phyloP scores from a whole-genome alignment of 1,140 invertebrate species.

The Lordiphosa collinella region DNA sequence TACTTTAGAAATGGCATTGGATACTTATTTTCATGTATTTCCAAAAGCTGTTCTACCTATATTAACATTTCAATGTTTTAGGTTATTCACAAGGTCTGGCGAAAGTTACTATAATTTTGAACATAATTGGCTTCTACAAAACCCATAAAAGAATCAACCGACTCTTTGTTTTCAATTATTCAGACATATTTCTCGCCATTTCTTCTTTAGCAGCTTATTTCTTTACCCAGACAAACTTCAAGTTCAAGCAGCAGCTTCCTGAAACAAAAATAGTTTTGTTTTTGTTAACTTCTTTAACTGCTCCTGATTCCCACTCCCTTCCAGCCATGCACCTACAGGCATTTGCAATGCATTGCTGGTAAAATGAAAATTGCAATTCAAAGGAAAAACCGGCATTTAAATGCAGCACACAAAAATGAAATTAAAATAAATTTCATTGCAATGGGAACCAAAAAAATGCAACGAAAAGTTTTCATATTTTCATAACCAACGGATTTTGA shows the following conservation, averaged over 20 bases:
- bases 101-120: too few species aligned
- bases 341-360: background rate
- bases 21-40: too few species aligned
- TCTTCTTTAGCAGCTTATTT: background rate
- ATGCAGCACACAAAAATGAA: slow-evolving; percentile 22
- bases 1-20: too few species aligned
- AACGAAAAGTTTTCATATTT: slow-evolving; percentile 10
- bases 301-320: slow-evolving; percentile 8
- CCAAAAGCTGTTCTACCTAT: too few species aligned
- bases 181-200: background rate
- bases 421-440: slow-evolving; percentile 21
- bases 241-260: background rate
- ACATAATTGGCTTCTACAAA: background rate
- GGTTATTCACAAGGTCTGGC: too few species aligned
- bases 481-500: slow-evolving; percentile 3
- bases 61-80: too few species aligned
- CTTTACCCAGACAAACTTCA: background rate
- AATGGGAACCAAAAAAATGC: background rate
- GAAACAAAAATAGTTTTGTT: slow-evolving; percentile 40
- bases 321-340: slow-evolving; percentile 7
- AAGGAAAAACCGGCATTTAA: slow-evolving; percentile 26
- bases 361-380: slow-evolving; percentile 37
- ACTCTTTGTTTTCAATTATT: background rate
- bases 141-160: background rate
- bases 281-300: slow-evolving; percentile 39